Conservation (phyloP, 2,888 invertebrate genomes). For the Morpho deidamia region DNA sequence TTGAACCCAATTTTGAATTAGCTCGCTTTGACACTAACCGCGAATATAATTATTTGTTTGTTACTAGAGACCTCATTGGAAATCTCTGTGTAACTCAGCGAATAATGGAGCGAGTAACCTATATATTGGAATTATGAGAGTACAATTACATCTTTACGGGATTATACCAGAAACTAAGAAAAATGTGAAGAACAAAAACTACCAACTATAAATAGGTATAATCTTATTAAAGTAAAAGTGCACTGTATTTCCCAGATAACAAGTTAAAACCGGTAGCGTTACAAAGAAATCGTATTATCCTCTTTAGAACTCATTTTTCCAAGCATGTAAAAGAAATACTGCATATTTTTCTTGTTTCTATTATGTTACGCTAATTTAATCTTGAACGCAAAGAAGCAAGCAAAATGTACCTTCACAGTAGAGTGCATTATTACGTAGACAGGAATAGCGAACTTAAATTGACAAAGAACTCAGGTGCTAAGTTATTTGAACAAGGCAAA, state of each 20-base stretch:
- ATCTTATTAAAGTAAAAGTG: not conserved
- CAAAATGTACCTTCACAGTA: conserved; percentile 25
- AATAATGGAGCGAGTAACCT: no score
- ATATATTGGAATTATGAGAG: no score
- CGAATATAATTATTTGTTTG: no score
- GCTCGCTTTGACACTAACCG: no score
- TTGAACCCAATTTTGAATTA: no score
- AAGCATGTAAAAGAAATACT: conserved; percentile 32
- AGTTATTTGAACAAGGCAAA: conserved; percentile 14
- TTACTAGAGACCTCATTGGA: no score
- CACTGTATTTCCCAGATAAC: not conserved
- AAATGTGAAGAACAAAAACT: no score
- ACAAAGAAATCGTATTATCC: conserved; percentile 3
- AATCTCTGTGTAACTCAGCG: no score
- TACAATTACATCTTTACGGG: no score
- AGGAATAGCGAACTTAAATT: conserved; percentile 38
- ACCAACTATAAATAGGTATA: no score
- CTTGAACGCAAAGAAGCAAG: conserved; percentile 34
- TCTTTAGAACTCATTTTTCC: not conserved
- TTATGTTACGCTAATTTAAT: conserved; percentile 39
- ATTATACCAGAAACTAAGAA: no score
- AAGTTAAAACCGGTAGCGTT: not conserved
- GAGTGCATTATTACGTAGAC: conserved; percentile 30
- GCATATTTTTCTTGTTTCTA: conserved; percentile 39
- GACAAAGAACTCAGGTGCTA: conserved; percentile 39